Conservation (phyloP, 2,888 invertebrate species). For the Thera britannica region DNA sequence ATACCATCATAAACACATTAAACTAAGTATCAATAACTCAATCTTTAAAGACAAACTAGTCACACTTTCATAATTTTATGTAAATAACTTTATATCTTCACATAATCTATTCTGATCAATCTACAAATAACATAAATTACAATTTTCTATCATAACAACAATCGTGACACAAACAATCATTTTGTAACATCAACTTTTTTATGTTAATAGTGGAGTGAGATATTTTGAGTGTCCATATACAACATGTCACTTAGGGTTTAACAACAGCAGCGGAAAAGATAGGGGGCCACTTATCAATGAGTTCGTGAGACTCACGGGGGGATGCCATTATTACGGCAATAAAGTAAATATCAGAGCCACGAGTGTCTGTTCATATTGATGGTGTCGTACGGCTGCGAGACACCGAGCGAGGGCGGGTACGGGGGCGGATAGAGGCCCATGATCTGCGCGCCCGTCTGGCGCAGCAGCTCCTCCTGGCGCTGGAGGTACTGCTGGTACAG, state of each 20-base stretch:
- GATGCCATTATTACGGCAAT: slow-evolving; percentile 34
- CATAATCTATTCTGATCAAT: slow-evolving; percentile 61
- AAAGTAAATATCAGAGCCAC: slow-evolving; percentile 84
- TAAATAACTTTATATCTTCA: slow-evolving; percentile 60
- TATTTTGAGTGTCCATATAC: slow-evolving; percentile 18
- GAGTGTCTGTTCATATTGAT: slow-evolving; percentile 88
- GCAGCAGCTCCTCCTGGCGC: slow-evolving; percentile 84
- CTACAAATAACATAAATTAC: slow-evolving; percentile 76
- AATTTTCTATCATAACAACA: slow-evolving; percentile 61
- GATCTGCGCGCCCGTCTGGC: slow-evolving; percentile 86
- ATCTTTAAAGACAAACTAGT: slow-evolving; percentile 44
- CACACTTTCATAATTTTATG: slow-evolving; percentile 57
- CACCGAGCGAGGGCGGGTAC: slow-evolving; percentile 86
- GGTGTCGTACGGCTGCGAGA: slow-evolving; percentile 89
- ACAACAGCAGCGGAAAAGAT: slow-evolving; percentile 7
- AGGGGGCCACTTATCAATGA: slow-evolving; percentile 8
- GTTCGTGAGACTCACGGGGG: slow-evolving; percentile 24
- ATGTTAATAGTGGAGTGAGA: slow-evolving; percentile 15
- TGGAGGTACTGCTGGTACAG: slow-evolving; percentile 90
- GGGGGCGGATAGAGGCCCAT: slow-evolving; percentile 88
- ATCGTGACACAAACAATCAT: slow-evolving; percentile 63
- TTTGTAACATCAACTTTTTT: slow-evolving; percentile 44
- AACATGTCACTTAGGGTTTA: slow-evolving; percentile 13
- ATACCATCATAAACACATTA: slow-evolving; percentile 35
- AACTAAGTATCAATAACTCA: slow-evolving; percentile 43